Evolutionary conservation across 1,140 invertebrate species (phyloP), one percentile per base, ranked within the genome.

Genomic region (Drosophila mauritiana): DNA sequence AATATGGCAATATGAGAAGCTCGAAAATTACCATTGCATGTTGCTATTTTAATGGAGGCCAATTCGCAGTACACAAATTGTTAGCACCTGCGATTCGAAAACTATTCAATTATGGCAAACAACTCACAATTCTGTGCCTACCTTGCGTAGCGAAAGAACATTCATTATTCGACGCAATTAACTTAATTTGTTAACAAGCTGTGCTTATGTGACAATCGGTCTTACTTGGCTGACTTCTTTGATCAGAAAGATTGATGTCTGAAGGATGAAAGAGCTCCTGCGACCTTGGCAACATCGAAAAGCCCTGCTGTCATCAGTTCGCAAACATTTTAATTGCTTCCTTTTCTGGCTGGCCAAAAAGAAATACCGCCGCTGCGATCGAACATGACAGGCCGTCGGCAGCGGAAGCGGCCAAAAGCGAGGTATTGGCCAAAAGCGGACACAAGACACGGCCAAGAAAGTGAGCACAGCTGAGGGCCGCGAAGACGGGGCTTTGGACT

Each of bases 401-500:
- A 79, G 72, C 80, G 75, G 79, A 82, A 82, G 54, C 79, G 31
- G 48, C 46, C 36, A 64, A 48, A 55, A 64, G 57, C 45, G 52
- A 58, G 25, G 53, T 70, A 61, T 80, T 78, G 55, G 69, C 73
- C 57, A 75, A 65, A 74, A 72, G 49, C 65, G 56, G 61, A 75
- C 58, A 48, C 64, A 58, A 57, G 46, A 62, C 51, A 6, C 22
- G 68, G 62, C 53, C 61, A 79, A 84, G 72, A 84, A 84, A 83
- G 80, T 80, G 20, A 74, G 56, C 51, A 43, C 51, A 48, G 56
- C 74, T 53, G 74, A 78, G 74, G 74, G 74, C 74, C 31, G 31
- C 49, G 49, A 80, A 80, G 78, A 68, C 79, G 82, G 74, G 57
- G 76, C 75, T 83, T 83, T 86, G 79, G 65, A 83, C 83, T 86